phyloP scores from a whole-genome alignment of 2,113 vertebrate species.

The Conger conger region DNA sequence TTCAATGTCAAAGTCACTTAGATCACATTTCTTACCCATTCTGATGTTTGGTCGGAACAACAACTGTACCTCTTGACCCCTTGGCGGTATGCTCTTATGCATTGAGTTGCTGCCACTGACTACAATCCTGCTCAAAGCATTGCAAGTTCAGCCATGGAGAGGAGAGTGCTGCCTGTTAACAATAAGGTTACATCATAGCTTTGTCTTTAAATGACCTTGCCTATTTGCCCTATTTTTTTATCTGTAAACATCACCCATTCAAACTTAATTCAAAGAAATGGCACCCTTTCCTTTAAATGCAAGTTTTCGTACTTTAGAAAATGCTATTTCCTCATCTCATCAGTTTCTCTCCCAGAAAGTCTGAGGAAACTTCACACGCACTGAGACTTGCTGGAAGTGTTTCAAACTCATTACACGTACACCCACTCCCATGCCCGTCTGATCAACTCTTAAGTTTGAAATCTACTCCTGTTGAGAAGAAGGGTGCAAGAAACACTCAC shows the following conservation, averaged over 20 bases:
- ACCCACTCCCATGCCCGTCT: background rate
- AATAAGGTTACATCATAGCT: too few relatives aligned
- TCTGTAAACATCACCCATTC: background rate
- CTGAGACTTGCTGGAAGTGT: background rate
- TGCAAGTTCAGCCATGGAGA: too few relatives aligned
- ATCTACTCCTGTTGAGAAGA: background rate
- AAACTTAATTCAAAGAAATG: constrained; percentile 5
- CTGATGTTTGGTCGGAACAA: too few relatives aligned
- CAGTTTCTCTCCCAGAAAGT: constrained; percentile 21
- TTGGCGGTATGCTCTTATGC: too few relatives aligned
- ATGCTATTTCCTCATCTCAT: constrained; percentile 25
- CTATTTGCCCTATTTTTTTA: background rate
- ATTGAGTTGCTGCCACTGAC: too few relatives aligned
- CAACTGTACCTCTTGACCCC: too few relatives aligned
- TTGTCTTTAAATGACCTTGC: too few relatives aligned
- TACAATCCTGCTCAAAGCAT: background rate
- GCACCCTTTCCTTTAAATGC: constrained; percentile 33
- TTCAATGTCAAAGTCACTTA: too few relatives aligned
- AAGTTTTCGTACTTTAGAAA: constrained; percentile 19
- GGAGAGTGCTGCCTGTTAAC: too few relatives aligned
- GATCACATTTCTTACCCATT: too few relatives aligned
- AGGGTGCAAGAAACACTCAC: background rate
- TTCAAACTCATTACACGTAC: background rate
- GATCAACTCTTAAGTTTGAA: background rate
- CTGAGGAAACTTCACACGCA: constrained; percentile 21